Percentiles rank a stretch among this genome's conserved stretches.
phyloP scores from a whole-genome alignment of 2,888 invertebrate genomes.

The Entomobrya multifasciata region DNA sequence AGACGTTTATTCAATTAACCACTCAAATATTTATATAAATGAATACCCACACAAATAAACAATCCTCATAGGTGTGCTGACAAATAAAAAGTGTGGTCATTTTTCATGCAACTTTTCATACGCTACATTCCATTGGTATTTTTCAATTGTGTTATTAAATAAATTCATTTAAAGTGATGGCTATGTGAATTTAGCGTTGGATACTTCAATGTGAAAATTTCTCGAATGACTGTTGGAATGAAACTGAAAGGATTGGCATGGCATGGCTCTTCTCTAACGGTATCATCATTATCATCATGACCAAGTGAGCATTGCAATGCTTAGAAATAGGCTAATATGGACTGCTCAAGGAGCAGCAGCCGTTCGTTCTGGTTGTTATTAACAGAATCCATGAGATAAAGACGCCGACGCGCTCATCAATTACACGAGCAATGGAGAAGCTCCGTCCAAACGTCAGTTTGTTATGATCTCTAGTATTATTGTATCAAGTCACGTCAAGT shows the following conservation, averaged over 20 bases:
- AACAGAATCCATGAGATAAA: slow-evolving; percentile 14
- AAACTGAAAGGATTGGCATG: not conserved
- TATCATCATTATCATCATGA: not conserved
- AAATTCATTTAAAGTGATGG: not conserved
- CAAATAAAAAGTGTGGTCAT: not conserved
- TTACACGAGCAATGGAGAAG: slow-evolving; percentile 49
- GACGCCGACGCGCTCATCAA: slow-evolving; percentile 59
- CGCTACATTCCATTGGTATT: too few relatives aligned
- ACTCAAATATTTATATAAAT: slow-evolving; percentile 39
- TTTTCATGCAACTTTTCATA: too few relatives aligned
- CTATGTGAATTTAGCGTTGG: too few relatives aligned
- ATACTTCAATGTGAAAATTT: too few relatives aligned
- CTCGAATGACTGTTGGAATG: too few relatives aligned
- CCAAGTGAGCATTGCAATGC: too few relatives aligned
- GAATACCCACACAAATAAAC: slow-evolving; percentile 12
- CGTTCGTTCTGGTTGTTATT: slow-evolving; percentile 8
- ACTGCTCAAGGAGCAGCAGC: slow-evolving; percentile 29
- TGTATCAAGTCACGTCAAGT: slow-evolving; percentile 58
- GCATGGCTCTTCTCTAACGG: not conserved
- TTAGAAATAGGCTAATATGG: not conserved
- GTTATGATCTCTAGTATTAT: slow-evolving; percentile 61
- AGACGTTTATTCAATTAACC: slow-evolving; percentile 68
- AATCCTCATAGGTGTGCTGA: not conserved
- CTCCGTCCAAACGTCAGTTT: slow-evolving; percentile 53
- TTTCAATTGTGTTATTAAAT: not conserved